Conservation (phyloP, 1,140 invertebrate genomes). For the Helicoverpa zea region DNA sequence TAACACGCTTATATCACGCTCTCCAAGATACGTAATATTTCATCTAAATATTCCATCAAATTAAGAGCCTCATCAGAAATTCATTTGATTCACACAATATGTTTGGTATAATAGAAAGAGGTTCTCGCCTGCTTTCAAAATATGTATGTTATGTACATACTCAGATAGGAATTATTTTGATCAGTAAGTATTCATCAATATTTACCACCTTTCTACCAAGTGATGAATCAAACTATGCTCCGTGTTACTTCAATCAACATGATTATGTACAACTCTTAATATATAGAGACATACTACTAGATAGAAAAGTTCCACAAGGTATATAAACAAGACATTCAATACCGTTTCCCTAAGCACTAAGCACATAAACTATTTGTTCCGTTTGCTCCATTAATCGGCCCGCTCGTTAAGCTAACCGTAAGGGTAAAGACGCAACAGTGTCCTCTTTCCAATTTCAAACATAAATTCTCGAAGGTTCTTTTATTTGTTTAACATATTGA, state of each 20-base stretch:
- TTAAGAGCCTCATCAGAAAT: conserved; percentile 22
- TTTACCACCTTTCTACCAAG: too few species aligned
- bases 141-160: background rate
- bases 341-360: background rate
- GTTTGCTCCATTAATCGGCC: conserved; percentile 15
- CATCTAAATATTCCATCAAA: conserved; percentile 33
- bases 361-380: conserved; percentile 25
- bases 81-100: conserved; percentile 14
- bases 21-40: conserved; percentile 1
- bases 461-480: background rate
- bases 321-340: conserved; percentile 4
- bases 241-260: too few species aligned
- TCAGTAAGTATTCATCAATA: too few species aligned
- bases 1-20: background rate
- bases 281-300: too few species aligned
- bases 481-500: conserved; percentile 16
- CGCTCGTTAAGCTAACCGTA: conserved; percentile 11
- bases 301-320: background rate
- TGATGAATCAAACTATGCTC: too few species aligned
- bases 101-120: background rate
- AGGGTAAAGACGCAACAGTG: background rate
- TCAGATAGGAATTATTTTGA: background rate
- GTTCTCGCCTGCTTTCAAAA: background rate
- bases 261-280: too few species aligned
- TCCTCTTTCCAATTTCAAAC: background rate